These are phyloP conservation scores for Uloborus plumipes DNA, from an alignment of 2,888 invertebrate genomes.

Conservation along the genomic window DNA sequence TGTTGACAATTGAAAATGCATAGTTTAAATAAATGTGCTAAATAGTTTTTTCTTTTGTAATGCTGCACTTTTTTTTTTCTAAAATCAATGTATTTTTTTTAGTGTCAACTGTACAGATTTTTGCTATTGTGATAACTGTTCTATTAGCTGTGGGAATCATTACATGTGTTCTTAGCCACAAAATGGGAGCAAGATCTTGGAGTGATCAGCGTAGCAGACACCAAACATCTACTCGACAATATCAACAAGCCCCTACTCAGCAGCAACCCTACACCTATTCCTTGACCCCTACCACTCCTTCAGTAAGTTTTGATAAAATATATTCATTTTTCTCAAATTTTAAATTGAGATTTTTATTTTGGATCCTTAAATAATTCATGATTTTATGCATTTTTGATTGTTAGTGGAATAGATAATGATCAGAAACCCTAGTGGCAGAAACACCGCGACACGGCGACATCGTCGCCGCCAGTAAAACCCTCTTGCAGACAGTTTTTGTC, in stretches of 20 bases:
- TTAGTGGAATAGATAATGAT: too few relatives aligned
- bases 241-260: conserved; percentile 46
- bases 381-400: too few relatives aligned
- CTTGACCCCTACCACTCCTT: conserved; percentile 46
- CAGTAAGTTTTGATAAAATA: conserved; percentile 30
- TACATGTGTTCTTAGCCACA: conserved; percentile 67
- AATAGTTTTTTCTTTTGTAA: too few relatives aligned
- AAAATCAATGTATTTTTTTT: conserved; percentile 24
- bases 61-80: neutral
- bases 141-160: conserved; percentile 65
- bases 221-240: conserved; percentile 38
- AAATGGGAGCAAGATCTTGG: conserved; percentile 68
- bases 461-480: too few relatives aligned
- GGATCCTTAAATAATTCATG: too few relatives aligned
- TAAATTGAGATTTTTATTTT: neutral
- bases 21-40: too few relatives aligned
- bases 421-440: too few relatives aligned
- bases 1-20: too few relatives aligned
- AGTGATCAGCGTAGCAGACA: conserved; percentile 66
- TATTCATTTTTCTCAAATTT: neutral
- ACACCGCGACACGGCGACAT: too few relatives aligned
- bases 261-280: conserved; percentile 52
- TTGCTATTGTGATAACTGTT: conserved; percentile 66
- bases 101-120: conserved; percentile 66
- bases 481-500: too few relatives aligned